Base-by-base conservation (phyloP, 2,888 invertebrate genomes). In the Pristionchus fissidentatus region DNA sequence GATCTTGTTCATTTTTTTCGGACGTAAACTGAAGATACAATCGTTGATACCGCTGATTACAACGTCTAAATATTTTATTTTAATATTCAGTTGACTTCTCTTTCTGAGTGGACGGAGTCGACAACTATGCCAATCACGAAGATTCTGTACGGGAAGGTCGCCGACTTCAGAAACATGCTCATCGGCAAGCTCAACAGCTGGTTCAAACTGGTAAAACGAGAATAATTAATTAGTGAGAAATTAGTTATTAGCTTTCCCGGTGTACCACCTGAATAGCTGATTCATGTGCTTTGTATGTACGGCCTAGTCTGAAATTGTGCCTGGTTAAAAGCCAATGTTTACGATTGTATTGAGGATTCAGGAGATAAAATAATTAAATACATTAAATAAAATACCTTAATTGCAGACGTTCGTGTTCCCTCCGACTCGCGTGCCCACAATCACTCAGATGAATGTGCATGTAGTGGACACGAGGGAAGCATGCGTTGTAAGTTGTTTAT, bases 381-480 rank as follows among this genome's bases (percentile, higher is more conserved):
- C n/a, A n/a, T n/a, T n/a, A n/a, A n/a, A n/a, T n/a, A n/a, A n/a
- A n/a, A n/a, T n/a, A n/a, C n/a, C n/a, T n/a, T n/a, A 43, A 41
- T 32, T 49, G 0, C 10, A 79, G 79, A 26, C 26, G n/a, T 29
- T 79, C 13, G n/a, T 57, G 3, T 79, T 79, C 49, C 57, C 79
- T 52, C 79, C 55, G 15, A 38, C 79, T 1, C 79, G 79, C 29
- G 41, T 57, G 3, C 10, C 79, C 26, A n/a, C 26, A 13, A 57
- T 79, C 79, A 79, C 79, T 29, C 55, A 79, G 57, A 43, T 79
- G 55, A 35, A 55, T 57, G 55, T 79, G 57, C 38, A 29, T 26
- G 46, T 57, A 57, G 46, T 32, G 29, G 79, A 79, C 26, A n/a
- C 52, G 8, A n/a, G 15, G 13, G 79, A 79, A n/a, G 57, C 41